phyloP scores from a whole-genome alignment of 2,113 vertebrate species.

The Hypomesus transpacificus region DNA sequence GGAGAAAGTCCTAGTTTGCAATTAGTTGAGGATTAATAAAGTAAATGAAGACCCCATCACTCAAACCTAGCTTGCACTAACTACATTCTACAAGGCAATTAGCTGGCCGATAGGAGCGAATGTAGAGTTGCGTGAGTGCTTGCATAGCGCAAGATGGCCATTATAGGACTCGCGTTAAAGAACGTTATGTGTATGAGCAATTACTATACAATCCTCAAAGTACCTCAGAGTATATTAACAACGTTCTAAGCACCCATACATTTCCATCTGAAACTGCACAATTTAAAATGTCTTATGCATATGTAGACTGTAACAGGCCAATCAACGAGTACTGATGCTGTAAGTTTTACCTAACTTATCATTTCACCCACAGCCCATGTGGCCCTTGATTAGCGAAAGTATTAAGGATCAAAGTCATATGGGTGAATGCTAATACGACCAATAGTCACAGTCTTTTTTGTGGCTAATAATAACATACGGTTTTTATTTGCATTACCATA shows the following conservation, averaged over 20 bases:
- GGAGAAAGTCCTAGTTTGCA: conserved; percentile 2
- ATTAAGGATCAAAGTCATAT: too few species aligned
- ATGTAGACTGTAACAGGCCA: too few species aligned
- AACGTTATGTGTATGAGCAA: conserved; percentile 36
- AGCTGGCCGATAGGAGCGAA: not conserved
- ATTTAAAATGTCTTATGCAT: conserved; percentile 35
- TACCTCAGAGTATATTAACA: not conserved
- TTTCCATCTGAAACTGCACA: conserved; percentile 53
- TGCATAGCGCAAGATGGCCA: conserved; percentile 15
- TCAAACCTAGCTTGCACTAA: not conserved
- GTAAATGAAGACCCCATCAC: not conserved
- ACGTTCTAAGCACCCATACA: not conserved
- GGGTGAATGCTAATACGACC: too few species aligned
- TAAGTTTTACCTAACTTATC: too few species aligned
- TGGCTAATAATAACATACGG: too few species aligned
- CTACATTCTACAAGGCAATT: not conserved
- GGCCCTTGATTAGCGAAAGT: too few species aligned
- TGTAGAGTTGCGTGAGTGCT: not conserved
- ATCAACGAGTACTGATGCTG: too few species aligned
- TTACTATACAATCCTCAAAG: not conserved
- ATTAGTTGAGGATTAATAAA: not conserved
- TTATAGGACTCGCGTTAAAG: conserved; percentile 22
- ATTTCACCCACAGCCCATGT: too few species aligned
- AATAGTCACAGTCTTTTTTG: too few species aligned
- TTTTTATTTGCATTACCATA: too few species aligned